Evolutionary conservation across 1,140 invertebrate genomes (phyloP).

Genomic region (Ylistrum balloti): DNA sequence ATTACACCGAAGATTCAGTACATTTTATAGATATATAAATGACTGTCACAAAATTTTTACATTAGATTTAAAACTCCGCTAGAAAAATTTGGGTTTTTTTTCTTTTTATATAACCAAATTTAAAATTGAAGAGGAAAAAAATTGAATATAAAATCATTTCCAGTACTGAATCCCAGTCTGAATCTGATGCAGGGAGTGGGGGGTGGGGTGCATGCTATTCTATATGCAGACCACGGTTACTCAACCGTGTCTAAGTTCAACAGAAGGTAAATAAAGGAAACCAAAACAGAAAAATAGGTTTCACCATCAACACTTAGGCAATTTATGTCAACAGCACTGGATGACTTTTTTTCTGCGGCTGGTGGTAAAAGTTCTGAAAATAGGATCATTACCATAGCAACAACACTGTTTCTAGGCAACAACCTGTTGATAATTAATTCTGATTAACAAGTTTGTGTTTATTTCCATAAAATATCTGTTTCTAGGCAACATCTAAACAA

Average conservation of each 20-base stretch:
- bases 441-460: background rate
- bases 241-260: conserved; percentile 1
- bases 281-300: conserved; percentile 23
- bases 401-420: conserved; percentile 32
- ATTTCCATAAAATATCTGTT: background rate
- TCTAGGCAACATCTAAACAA: background rate
- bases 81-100: no score
- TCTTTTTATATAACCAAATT: no score
- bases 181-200: background rate
- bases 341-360: conserved; percentile 15
- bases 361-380: conserved; percentile 19
- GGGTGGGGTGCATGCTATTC: conserved; percentile 34
- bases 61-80: no score
- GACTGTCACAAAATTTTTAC: no score
- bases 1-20: background rate
- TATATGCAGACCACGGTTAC: background rate
- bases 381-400: conserved; percentile 25
- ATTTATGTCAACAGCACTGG: conserved; percentile 1
- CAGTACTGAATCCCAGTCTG: background rate
- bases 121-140: no score
- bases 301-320: background rate
- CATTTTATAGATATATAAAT: background rate
- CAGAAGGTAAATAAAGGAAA: background rate
- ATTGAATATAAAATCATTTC: no score
- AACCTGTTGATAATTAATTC: no score